Evolutionary conservation across 2,797 vertebrate genomes (phyloP), one percentile per base, ranked within the genome.

Genomic region (Galaxias olidus): DNA sequence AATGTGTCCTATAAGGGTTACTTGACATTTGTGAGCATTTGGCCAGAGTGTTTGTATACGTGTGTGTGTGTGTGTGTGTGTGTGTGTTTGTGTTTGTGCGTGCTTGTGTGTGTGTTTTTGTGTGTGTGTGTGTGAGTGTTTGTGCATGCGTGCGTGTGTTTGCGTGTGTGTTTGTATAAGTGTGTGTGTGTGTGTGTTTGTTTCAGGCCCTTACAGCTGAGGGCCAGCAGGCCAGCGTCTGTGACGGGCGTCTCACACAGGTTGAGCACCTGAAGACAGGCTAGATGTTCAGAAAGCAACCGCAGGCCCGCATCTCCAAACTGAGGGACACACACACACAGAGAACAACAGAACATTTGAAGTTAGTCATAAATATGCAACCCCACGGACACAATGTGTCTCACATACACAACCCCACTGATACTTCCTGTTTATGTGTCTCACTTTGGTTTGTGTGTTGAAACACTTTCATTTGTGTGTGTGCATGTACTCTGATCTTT

Each of bases 201-300:
- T 54, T 50, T 59, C 13, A 13, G 52, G 45, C 40, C 13, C 96
- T 98, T 91, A 99, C 97, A 99, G 81, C 97, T 99, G 70, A 99
- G 94, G 1, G 98, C 94, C 87, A 98, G 92, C 76, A 99, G 90
- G 19, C 97, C 98, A 0, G 97, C 94, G 6, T 99, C 97, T 0
- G 97, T 99, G 63, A 98, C 98, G 0, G 98, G 97, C 0, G 98
- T 99, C 91, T 99, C 98, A 30, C 98, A 99, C 84, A 99, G 91
- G 91, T 99, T 99, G 81, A 99, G 90, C 81, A 98, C 98, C 91
- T 98, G 96, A 71, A 99, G 94, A 87, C 96, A 96, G 54, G 95
- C 97, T 91, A 99, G 94, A 83, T 99, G 98, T 81, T 99, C 98
- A 0, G 97, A 99, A 59, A 99, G 87, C 79, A 99, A 93, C 90